phyloP scores from a whole-genome alignment of 1,140 invertebrate genomes.

The Papilio machaon region DNA sequence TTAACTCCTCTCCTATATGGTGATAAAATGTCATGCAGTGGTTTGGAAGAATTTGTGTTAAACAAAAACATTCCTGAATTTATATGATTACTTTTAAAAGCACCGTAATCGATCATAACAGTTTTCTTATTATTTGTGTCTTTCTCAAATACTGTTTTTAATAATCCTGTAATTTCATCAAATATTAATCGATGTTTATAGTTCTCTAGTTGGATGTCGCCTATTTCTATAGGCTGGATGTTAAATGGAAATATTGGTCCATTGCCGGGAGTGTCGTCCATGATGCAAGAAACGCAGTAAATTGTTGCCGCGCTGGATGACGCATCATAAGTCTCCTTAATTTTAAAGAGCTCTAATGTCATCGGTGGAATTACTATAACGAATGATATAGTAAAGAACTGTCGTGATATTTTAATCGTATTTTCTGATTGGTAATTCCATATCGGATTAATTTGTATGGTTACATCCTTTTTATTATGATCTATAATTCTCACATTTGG shows the following conservation, averaged over 20 bases:
- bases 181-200: constrained; percentile 86
- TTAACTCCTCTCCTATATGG: constrained; percentile 68
- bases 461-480: constrained; percentile 81
- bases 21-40: constrained; percentile 60
- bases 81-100: constrained; percentile 62
- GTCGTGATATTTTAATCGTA: constrained; percentile 81
- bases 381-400: constrained; percentile 87
- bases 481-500: constrained; percentile 87
- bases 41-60: constrained; percentile 63
- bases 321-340: constrained; percentile 73
- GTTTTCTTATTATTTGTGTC: constrained; percentile 54
- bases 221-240: constrained; percentile 83
- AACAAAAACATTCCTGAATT: constrained; percentile 71
- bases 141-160: constrained; percentile 80
- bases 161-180: constrained; percentile 87
- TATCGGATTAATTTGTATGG: constrained; percentile 88
- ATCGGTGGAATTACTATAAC: constrained; percentile 86
- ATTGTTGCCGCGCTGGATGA: constrained; percentile 80
- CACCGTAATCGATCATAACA: constrained; percentile 63
- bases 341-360: constrained; percentile 86
- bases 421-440: constrained; percentile 83
- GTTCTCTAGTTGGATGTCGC: constrained; percentile 90
- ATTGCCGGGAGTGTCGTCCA: constrained; percentile 62
- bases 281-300: constrained; percentile 84
- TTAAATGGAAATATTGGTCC: constrained; percentile 76